A percentile compares a stretch with the other conserved stretches of the same genome.
phyloP scores from a whole-genome alignment of 1,140 invertebrate genomes.

The Diachasmimorpha longicaudata region DNA sequence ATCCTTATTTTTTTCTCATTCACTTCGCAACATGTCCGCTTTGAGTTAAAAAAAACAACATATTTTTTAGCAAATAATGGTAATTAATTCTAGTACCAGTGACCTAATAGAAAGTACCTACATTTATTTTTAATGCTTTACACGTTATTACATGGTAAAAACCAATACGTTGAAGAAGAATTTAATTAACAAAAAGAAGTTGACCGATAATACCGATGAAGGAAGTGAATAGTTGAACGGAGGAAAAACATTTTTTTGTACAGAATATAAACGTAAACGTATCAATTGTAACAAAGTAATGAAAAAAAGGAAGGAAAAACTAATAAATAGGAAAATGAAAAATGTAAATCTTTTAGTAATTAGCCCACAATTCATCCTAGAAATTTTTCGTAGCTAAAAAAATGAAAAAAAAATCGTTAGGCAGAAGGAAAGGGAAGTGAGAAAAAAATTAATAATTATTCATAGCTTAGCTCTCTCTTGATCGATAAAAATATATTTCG shows the following conservation, averaged over 20 bases:
- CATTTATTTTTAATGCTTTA: conserved; percentile 44
- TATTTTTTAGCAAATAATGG: conserved; percentile 18
- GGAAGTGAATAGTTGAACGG: conserved; percentile 14
- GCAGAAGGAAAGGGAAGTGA: not conserved
- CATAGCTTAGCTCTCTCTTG: not conserved
- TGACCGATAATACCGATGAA: not conserved
- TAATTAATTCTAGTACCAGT: conserved; percentile 45
- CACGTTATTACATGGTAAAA: conserved; percentile 26
- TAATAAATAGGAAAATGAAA: not conserved
- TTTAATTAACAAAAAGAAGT: not conserved
- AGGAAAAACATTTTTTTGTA: conserved; percentile 19
- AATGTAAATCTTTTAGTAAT: conserved; percentile 8
- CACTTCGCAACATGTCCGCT: conserved; percentile 37
- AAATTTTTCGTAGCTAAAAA: not conserved
- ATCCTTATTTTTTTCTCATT: conserved; percentile 36
- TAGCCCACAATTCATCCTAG: not conserved
- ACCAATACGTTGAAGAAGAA: not conserved
- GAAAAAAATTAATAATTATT: not conserved
- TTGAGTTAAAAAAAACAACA: conserved; percentile 28
- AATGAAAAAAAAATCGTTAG: not conserved
- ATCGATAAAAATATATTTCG: not conserved
- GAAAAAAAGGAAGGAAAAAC: not conserved
- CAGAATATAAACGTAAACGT: conserved; percentile 25
- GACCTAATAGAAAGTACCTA: conserved; percentile 46
- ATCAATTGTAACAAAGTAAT: conserved; percentile 29